Percentiles rank a stretch among this genome's conserved stretches.
Evolutionary conservation across 2,113 vertebrate genomes (phyloP).

Genomic region (Chaetodon trifascialis): DNA sequence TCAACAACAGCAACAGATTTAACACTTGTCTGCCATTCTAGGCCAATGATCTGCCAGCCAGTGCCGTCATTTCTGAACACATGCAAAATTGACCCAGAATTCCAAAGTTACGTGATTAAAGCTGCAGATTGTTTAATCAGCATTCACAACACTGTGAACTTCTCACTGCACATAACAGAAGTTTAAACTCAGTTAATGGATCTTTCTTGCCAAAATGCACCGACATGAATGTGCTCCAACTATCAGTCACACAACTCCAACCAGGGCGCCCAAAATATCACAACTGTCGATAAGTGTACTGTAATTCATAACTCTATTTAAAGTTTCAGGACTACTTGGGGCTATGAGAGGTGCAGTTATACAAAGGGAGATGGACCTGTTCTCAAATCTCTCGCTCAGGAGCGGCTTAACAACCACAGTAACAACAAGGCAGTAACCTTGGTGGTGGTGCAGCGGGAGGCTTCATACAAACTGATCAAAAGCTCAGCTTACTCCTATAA

Average conservation of each 20-base stretch:
- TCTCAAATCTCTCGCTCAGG: neutral
- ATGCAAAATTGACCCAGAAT: too few relatives aligned
- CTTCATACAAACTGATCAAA: constrained; percentile 15
- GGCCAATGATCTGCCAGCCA: neutral
- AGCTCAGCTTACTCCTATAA: neutral
- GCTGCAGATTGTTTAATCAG: neutral
- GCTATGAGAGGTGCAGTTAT: neutral
- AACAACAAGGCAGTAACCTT: neutral
- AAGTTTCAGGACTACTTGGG: neutral
- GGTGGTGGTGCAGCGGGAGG: too few relatives aligned
- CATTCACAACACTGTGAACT: neutral
- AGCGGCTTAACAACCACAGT: neutral
- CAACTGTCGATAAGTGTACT: neutral
- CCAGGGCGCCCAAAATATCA: neutral
- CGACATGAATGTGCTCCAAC: neutral
- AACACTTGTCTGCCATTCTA: neutral
- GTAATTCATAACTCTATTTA: neutral
- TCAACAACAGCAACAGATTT: too few relatives aligned
- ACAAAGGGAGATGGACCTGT: neutral
- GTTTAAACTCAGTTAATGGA: neutral
- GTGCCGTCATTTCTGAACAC: too few relatives aligned
- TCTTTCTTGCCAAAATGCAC: neutral
- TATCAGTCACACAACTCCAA: neutral
- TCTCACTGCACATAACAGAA: neutral
- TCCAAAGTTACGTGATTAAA: too few relatives aligned